Percentiles rank a stretch among this genome's conserved stretches.
Evolutionary conservation across 2,888 invertebrate genomes (phyloP).

Genomic region (Parnassius smintheus): DNA sequence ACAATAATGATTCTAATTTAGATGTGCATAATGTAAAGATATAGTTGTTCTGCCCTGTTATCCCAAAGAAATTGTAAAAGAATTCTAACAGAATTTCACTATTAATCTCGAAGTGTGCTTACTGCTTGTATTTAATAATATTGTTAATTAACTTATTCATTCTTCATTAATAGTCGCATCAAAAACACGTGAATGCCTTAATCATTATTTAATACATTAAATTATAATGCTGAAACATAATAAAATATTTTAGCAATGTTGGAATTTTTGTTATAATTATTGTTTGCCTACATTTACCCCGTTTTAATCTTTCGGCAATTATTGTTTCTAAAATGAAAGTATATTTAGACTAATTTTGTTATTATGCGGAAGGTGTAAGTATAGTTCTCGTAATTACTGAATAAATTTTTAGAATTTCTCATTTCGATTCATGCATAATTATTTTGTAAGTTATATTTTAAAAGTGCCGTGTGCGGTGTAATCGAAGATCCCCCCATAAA

Average conservation of each 20-base stretch:
- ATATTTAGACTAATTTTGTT: too few relatives aligned
- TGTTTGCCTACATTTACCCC: too few relatives aligned
- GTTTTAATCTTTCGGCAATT: too few relatives aligned
- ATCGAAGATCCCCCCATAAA: too few relatives aligned
- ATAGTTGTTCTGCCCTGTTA: slow-evolving; percentile 38
- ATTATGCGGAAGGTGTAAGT: too few relatives aligned
- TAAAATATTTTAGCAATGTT: slow-evolving; percentile 75
- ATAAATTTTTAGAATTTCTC: too few relatives aligned
- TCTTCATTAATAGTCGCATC: slow-evolving; percentile 69
- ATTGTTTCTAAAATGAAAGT: too few relatives aligned
- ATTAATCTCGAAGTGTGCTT: slow-evolving; percentile 68
- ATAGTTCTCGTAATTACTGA: too few relatives aligned
- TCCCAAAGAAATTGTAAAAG: slow-evolving; percentile 78
- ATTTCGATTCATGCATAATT: too few relatives aligned
- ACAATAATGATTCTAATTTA: slow-evolving; percentile 31
- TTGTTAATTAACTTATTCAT: slow-evolving; percentile 62
- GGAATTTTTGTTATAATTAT: slow-evolving; percentile 6
- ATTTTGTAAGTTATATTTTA: too few relatives aligned
- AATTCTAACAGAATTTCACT: slow-evolving; percentile 64
- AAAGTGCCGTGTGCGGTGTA: too few relatives aligned
- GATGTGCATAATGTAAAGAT: slow-evolving; percentile 40
- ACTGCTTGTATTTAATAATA: slow-evolving; percentile 67
- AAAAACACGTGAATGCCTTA: slow-evolving; percentile 79
- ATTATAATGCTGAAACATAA: slow-evolving; percentile 72
- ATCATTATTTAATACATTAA: slow-evolving; percentile 71